Evolutionary conservation across 2,888 invertebrate species (phyloP), one percentile per base, ranked within the genome.

Genomic region (Drosophila vallismaia): DNA sequence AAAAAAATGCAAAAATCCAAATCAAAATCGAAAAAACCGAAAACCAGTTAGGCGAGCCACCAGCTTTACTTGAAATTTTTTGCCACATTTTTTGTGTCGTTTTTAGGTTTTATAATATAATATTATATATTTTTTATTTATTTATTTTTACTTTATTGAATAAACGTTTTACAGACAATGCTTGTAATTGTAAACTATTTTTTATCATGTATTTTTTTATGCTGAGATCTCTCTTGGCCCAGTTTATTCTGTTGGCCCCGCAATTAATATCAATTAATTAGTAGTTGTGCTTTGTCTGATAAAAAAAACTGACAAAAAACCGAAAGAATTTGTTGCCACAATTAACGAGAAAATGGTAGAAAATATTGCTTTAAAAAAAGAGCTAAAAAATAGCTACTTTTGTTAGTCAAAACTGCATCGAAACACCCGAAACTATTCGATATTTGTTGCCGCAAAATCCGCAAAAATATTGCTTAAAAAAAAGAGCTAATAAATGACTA

Each of bases 261-360:
- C 73, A 81, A 81, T 80, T 83, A 86, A 73, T 77, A 80, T 71
- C 79, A 72, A 86, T 86, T 86, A 83, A 76, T 85, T 49, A 45
- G 44, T 67, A 51, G 64, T 64, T 64, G 66, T 64, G 66, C 52
- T 64, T 52, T 52, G 63, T 64, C 19, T 19, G 19, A 19, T 19
- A 19, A 19, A 19, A 19, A 14, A 19, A 19, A 19, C 19, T 19
- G 1, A 19, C 19, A 19, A 19, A 19, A 19, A 19, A 1, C 19
- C 19, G 19, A 19, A 2, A 19, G 19, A 19, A 19, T 19, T 19
- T 19, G 19, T 19, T 19, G 19, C 19, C 19, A 19, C 19, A 19
- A 19, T 19, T 19, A 19, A 19, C 19, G 2, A 19, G 19, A 2
- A 19, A 19, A 2, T 19, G 2, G 19, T 19, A 2, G 2, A 19